Evolutionary conservation across 37 sponge, comb jelly and placozoan species (phyloP), one percentile per base, ranked within the genome.

Genomic region (Tethya wilhelma): DNA sequence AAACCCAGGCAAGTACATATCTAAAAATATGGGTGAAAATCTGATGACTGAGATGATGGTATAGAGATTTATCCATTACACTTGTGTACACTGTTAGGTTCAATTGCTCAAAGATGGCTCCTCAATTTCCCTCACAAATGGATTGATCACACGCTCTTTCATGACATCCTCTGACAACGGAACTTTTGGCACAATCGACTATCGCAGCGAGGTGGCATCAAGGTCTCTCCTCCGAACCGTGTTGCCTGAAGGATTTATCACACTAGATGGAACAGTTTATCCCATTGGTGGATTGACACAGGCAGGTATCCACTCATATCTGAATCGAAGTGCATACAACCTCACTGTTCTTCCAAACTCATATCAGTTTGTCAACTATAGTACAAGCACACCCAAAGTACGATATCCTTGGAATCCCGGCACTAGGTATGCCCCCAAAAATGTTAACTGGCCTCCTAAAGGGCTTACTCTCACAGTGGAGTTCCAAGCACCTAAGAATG

Each of bases 361-460:
- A 4, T 86, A 71, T 57, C 45, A 80, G 38, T 80, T 74, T 29
- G 29, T 32, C 28, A 29, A 26, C 23, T 57, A 80, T 80, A 74
- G 36, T 45, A 68, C 26, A 12, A 22, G 68, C 26, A 19, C 38
- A 14, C 89, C 89, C 12, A 26, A 9, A 3, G 83, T 83, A n/a
- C 83, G 83, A 0, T 88, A 69, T 39, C 89, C 67, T 38, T 88
- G 89, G 89, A 67, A 70, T 56, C 89, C 89, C 0, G 89, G 89
- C 12, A 39, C 68, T 5, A 38, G 89, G 9, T 76, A 75, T 39
- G 74, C 89, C 5, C 89, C 89, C 2, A 68, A n/a, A 0, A 29
- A 40, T 67, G 56, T 7, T 7, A 44, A 40, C 55, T 88, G 89
- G 89, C 89, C 89, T 1, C 89, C 89, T 0, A 53, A 81, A 30